A percentile compares a stretch with the other conserved stretches of the same genome.
Conservation (phyloP, 2,113 vertebrate genomes). For the Cochlearius cochlearius region DNA sequence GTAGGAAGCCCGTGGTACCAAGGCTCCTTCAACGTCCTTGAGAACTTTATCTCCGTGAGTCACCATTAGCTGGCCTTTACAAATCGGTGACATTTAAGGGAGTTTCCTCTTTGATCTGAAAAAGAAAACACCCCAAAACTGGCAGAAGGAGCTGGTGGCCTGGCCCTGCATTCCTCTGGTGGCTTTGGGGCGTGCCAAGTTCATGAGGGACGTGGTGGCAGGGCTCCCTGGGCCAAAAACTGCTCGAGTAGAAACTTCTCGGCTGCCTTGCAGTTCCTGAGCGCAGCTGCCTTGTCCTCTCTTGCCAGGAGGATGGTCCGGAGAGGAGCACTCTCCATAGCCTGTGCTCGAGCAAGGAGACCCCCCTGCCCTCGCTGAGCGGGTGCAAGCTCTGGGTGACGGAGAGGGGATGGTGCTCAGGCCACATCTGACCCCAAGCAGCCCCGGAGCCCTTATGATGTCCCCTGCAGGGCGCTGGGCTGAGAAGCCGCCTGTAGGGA, state of each 20-base stretch:
- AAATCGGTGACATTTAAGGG: background rate
- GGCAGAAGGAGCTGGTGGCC: background rate
- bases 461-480: background rate
- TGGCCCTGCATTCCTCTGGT: background rate
- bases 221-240: background rate
- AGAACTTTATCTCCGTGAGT: background rate
- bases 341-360: too few relatives aligned
- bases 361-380: accelerated
- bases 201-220: background rate
- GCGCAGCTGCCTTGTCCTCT: background rate
- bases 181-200: background rate
- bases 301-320: background rate
- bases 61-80: background rate
- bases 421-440: background rate
- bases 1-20: background rate
- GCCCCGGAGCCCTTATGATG: too few relatives aligned
- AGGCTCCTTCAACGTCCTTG: background rate
- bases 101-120: background rate
- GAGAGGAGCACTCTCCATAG: background rate
- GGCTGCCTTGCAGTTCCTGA: background rate
- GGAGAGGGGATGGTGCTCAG: background rate
- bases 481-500: background rate
- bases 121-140: background rate
- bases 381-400: background rate
- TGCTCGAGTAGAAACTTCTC: background rate